These are phyloP conservation scores for Lanius ludovicianus DNA, from an alignment of 2,113 vertebrate genomes.

Conservation along the genomic window DNA sequence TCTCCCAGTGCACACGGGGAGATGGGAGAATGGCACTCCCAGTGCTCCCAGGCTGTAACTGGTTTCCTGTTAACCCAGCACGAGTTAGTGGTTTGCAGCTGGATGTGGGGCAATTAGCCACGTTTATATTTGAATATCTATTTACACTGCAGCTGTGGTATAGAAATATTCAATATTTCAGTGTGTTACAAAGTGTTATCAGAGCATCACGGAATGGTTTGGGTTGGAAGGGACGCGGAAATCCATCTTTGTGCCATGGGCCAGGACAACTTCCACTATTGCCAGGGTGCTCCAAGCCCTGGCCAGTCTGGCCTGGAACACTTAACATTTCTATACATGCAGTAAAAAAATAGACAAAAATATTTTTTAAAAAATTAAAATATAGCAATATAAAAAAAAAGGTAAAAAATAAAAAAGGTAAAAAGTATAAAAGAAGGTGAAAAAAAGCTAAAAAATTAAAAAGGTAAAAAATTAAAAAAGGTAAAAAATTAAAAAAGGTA, in stretches of 20 bases:
- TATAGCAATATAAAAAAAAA: no score
- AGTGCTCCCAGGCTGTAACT: background rate
- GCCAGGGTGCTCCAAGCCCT: background rate
- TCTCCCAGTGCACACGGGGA: background rate
- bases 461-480: no score
- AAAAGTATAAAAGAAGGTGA: no score
- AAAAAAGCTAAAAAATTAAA: no score
- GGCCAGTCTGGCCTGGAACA: background rate
- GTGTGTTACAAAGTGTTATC: background rate
- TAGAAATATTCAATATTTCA: background rate
- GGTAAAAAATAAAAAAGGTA: no score
- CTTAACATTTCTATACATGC: background rate
- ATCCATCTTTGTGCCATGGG: background rate
- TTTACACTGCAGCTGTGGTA: background rate
- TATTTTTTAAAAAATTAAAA: background rate
- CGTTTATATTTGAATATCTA: background rate
- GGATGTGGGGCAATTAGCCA: background rate
- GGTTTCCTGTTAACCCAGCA: no score
- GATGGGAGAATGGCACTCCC: background rate
- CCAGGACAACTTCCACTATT: background rate
- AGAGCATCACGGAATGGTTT: background rate
- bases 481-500: no score
- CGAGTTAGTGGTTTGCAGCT: background rate
- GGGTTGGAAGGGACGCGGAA: background rate
- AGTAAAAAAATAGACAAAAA: background rate